A percentile compares a stretch with the other conserved stretches of the same genome.
Conservation (phyloP, 2,113 vertebrate genomes). For the Pollimyrus isidori region DNA sequence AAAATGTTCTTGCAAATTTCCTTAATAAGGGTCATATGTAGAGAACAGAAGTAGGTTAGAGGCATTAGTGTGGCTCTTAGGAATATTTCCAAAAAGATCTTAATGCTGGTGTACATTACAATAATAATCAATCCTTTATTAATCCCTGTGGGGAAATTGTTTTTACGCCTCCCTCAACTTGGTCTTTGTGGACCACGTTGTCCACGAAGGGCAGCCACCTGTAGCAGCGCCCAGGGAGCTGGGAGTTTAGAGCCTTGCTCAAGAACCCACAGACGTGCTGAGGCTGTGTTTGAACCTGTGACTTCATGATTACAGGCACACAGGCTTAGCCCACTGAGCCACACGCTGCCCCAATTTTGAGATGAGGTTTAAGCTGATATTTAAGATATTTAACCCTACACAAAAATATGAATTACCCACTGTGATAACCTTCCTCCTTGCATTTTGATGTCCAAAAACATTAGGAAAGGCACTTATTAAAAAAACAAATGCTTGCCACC, state of each 20-base stretch:
- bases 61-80: background rate
- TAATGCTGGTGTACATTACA: background rate
- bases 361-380: background rate
- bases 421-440: background rate
- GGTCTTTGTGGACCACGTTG: no score
- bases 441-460: background rate
- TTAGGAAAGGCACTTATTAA: background rate
- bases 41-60: background rate
- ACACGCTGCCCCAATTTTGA: no score
- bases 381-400: background rate
- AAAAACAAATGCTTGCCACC: background rate
- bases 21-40: background rate
- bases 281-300: no score
- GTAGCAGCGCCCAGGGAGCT: no score
- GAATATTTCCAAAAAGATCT: background rate
- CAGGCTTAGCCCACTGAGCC: no score
- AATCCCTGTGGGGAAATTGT: no score
- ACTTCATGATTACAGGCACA: no score
- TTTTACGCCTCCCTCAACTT: no score
- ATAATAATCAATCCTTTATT: no score
- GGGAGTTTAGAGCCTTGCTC: no score
- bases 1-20: background rate
- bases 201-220: no score
- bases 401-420: background rate
- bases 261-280: no score